A percentile compares a stretch with the other conserved stretches of the same genome.
Evolutionary conservation across 2,888 invertebrate genomes (phyloP).

Genomic region (Diaprepes abbreviatus): DNA sequence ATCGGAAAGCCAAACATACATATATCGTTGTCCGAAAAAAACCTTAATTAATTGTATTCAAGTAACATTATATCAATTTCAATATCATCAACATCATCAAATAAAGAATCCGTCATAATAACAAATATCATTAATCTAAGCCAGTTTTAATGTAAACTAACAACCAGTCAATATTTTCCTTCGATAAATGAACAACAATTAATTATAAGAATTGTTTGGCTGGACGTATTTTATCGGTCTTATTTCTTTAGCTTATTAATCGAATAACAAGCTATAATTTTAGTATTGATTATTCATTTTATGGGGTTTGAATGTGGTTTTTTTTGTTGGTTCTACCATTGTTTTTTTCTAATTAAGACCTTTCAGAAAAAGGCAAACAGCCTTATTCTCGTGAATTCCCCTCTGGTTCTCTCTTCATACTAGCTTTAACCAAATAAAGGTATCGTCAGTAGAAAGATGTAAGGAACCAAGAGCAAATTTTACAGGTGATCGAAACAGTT

Average conservation of each 20-base stretch:
- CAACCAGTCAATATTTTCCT: constrained; percentile 40
- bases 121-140: constrained; percentile 40
- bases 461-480: too few relatives aligned
- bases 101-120: constrained; percentile 22
- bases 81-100: constrained; percentile 28
- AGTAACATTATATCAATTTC: constrained; percentile 20
- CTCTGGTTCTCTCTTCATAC: too few relatives aligned
- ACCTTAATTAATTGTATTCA: constrained; percentile 23
- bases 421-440: too few relatives aligned
- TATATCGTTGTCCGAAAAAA: constrained; percentile 15
- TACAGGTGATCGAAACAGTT: too few relatives aligned
- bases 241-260: constrained; percentile 4
- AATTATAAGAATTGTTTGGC: constrained; percentile 30
- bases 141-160: constrained; percentile 37
- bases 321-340: background rate
- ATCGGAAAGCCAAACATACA: background rate
- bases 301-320: too few relatives aligned
- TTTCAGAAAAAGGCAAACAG: too few relatives aligned
- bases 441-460: too few relatives aligned
- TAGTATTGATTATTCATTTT: background rate
- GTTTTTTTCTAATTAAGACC: background rate
- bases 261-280: background rate
- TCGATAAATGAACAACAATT: constrained; percentile 21
- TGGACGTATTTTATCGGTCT: background rate
- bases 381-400: too few relatives aligned